Evolutionary conservation across 2,888 invertebrate species (phyloP).

Genomic region (Colletes collaris): DNA sequence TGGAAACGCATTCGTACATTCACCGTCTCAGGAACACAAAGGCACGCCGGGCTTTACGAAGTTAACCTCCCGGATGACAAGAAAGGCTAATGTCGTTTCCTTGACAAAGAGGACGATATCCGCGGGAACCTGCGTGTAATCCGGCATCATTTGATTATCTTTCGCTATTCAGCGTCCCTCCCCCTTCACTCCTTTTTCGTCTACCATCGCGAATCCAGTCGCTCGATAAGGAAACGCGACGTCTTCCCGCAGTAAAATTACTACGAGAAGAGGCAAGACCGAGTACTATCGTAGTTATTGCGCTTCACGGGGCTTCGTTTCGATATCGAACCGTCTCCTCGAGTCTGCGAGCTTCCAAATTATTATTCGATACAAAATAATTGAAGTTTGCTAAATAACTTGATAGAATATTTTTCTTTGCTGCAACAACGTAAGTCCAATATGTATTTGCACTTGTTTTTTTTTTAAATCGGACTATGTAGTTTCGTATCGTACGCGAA

Average conservation of each 20-base stretch:
- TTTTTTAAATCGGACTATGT: too few relatives aligned
- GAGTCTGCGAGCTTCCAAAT: too few relatives aligned
- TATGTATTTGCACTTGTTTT: too few relatives aligned
- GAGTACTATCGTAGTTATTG: background rate
- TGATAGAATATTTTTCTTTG: too few relatives aligned
- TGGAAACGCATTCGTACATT: slow-evolving; percentile 21
- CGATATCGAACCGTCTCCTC: background rate
- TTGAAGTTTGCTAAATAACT: too few relatives aligned
- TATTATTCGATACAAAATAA: too few relatives aligned
- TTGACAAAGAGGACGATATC: slow-evolving; percentile 44
- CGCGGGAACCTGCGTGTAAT: slow-evolving; percentile 43
- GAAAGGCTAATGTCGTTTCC: slow-evolving; percentile 35
- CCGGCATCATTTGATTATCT: slow-evolving; percentile 50
- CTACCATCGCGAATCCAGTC: slow-evolving; percentile 2
- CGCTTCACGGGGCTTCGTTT: background rate
- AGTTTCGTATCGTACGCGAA: too few relatives aligned
- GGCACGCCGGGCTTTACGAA: slow-evolving; percentile 17
- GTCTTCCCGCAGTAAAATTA: slow-evolving; percentile 23
- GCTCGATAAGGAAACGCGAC: slow-evolving; percentile 21
- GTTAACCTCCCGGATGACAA: slow-evolving; percentile 29
- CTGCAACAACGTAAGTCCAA: too few relatives aligned
- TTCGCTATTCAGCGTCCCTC: slow-evolving; percentile 33
- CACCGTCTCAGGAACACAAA: slow-evolving; percentile 16
- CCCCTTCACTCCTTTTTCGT: background rate
- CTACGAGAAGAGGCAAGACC: background rate